Percentiles rank a stretch among this genome's conserved stretches.
These are phyloP conservation scores for Alviniconcha marisindica DNA, from an alignment of 1,140 invertebrate species.

Conservation along the genomic window DNA sequence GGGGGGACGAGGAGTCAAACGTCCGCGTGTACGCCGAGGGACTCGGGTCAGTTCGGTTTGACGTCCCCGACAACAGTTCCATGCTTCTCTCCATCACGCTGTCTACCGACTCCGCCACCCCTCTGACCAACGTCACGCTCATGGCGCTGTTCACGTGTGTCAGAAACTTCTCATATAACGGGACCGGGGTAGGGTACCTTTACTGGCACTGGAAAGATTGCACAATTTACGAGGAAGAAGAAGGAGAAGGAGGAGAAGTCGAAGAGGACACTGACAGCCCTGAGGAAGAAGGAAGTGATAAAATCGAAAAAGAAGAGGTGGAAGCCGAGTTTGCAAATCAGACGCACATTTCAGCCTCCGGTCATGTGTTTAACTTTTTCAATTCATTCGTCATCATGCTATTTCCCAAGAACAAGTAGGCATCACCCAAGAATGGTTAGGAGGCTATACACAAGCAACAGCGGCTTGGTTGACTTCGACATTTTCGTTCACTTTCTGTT, in stretches of 20 bases:
- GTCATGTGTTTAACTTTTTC: conserved; percentile 2
- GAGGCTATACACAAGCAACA: no score
- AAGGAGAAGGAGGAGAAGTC: neutral
- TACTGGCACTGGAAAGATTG: neutral
- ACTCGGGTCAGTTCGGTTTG: neutral
- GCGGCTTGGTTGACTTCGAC: no score
- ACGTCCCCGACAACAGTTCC: neutral
- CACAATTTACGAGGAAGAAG: neutral
- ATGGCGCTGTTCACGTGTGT: conserved; percentile 3
- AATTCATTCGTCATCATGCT: neutral
- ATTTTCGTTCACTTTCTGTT: no score
- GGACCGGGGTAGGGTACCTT: no score
- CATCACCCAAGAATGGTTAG: no score
- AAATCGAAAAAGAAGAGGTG: neutral
- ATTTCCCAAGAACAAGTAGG: neutral
- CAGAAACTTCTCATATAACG: neutral
- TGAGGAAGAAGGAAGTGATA: neutral
- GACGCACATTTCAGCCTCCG: neutral
- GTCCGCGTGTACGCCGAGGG: neutral
- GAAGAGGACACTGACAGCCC: neutral
- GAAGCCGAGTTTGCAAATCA: neutral
- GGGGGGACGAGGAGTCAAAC: neutral
- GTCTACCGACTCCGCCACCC: neutral
- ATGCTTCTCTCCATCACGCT: neutral
- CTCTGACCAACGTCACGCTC: conserved; percentile 7